Evolutionary conservation across 2,888 invertebrate genomes (phyloP).

Genomic region (Amaurobius ferox): DNA sequence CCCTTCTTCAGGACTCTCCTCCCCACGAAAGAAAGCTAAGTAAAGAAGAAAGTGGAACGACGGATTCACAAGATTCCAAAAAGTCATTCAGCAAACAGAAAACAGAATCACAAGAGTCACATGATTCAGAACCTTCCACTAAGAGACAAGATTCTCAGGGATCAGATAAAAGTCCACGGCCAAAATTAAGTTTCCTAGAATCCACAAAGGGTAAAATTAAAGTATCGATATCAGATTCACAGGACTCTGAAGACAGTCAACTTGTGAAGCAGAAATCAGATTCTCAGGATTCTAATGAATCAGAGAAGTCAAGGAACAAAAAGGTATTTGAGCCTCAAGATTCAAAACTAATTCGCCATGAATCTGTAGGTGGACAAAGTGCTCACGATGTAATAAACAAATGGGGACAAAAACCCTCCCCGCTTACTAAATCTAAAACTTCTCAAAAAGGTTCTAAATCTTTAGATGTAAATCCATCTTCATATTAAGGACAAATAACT

Average conservation of each 20-base stretch:
- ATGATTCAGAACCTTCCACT: constrained; percentile 33
- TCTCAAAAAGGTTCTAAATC: constrained; percentile 47
- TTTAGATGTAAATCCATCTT: constrained; percentile 32
- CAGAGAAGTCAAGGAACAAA: constrained; percentile 33
- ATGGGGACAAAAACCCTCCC: constrained; percentile 41
- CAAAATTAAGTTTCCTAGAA: constrained; percentile 27
- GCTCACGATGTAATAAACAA: constrained; percentile 4
- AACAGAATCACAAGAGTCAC: constrained; percentile 58
- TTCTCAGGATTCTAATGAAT: constrained; percentile 60
- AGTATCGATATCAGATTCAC: constrained; percentile 35
- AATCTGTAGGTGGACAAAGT: constrained; percentile 38
- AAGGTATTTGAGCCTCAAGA: constrained; percentile 38
- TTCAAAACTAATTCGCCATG: constrained; percentile 41
- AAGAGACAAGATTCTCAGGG: constrained; percentile 41
- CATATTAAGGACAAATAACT: no score
- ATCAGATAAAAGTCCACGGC: constrained; percentile 23
- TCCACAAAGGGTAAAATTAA: neutral
- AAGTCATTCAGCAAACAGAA: neutral
- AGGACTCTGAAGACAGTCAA: constrained; percentile 36
- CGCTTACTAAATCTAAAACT: constrained; percentile 13
- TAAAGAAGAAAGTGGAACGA: constrained; percentile 23
- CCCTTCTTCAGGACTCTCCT: constrained; percentile 44
- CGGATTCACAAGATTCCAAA: constrained; percentile 6
- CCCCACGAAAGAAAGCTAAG: constrained; percentile 4
- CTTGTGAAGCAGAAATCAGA: constrained; percentile 50